Percentiles rank a stretch among this genome's conserved stretches.
Conservation (phyloP, 1,140 invertebrate genomes). For the Eueides isabella region DNA sequence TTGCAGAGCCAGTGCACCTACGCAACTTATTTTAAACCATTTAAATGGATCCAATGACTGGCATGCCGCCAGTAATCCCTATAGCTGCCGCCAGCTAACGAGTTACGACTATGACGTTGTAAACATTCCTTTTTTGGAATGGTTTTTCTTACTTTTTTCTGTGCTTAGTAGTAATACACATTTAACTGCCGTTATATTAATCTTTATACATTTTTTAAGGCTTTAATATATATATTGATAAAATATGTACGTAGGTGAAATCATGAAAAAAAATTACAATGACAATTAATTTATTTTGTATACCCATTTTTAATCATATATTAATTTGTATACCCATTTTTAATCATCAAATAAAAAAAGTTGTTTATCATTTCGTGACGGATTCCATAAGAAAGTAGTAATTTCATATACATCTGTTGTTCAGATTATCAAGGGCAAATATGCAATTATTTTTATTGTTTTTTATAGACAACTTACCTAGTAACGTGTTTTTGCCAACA, state of each 20-base stretch:
- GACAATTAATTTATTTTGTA: too few relatives aligned
- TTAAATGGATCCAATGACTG: slow-evolving; percentile 42
- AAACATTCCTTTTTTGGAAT: slow-evolving; percentile 66
- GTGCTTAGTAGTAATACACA: slow-evolving; percentile 12
- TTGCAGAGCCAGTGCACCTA: slow-evolving; percentile 30
- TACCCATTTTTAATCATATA: too few relatives aligned
- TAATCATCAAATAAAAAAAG: too few relatives aligned
- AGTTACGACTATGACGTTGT: slow-evolving; percentile 53
- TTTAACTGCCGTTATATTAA: slow-evolving; percentile 14
- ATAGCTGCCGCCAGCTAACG: slow-evolving; percentile 43
- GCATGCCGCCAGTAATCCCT: slow-evolving; percentile 38
- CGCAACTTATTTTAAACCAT: slow-evolving; percentile 40
- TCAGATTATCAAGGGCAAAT: neutral
- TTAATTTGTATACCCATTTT: too few relatives aligned
- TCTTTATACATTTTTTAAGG: too few relatives aligned
- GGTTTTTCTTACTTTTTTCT: slow-evolving; percentile 28
- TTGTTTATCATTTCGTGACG: too few relatives aligned
- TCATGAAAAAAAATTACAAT: neutral
- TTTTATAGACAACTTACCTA: slow-evolving; percentile 51
- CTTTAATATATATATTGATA: neutral
- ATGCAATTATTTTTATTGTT: neutral
- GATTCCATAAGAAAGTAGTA: too few relatives aligned
- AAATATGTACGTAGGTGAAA: neutral
- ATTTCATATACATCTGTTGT: too few relatives aligned
- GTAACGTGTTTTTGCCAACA: slow-evolving; percentile 68